Evolutionary conservation across 2,113 vertebrate species (phyloP), one percentile per base, ranked within the genome.

Genomic region (Cariama cristata): DNA sequence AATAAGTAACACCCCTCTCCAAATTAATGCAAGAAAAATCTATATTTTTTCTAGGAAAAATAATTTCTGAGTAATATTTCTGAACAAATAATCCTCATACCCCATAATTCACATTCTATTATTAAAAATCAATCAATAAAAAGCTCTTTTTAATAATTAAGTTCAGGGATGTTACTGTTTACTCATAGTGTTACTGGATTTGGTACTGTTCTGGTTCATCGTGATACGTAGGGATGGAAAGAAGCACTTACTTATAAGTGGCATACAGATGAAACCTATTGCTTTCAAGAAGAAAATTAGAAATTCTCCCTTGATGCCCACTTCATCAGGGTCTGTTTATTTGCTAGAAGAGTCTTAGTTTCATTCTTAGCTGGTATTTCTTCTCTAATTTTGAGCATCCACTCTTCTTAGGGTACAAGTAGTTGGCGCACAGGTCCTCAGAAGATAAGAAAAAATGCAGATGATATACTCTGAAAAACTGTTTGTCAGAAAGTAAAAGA

Each of bases 281-380:
- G 89, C 82, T 80, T 95, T 90, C 87, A 94, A 64, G 84, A 93
- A 72, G 83, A 88, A 96, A 97, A 97, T 94, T 79, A 95, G 86
- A 95, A 94, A 79, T 76, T 2, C 27, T 92, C 80, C 94, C 86
- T 79, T 62, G 91, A 69, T 93, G 76, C 69, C 38, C 40, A 90
- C 93, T 97, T 96, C 77, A 96, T 93, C 95, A 91, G 47, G 24
- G 28, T 64, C 62, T 92, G 60, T 88, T 88, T 95, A 84, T 97
- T 96, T 92, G 44, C 24, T 9, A 38, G 66, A 73, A 96, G 53
- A 93, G 17, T 44, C 40, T 66, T 73, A 52, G 73, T 85, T 79
- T 87, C 64, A 53, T 40, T 96, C 58, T 69, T 53, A 81, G 56
- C 18, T 84, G 42, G 8, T 87, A 75, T 94, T 92, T 91, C 83